Conservation (phyloP, 1,140 invertebrate species). For the Drosophila ironensis region DNA sequence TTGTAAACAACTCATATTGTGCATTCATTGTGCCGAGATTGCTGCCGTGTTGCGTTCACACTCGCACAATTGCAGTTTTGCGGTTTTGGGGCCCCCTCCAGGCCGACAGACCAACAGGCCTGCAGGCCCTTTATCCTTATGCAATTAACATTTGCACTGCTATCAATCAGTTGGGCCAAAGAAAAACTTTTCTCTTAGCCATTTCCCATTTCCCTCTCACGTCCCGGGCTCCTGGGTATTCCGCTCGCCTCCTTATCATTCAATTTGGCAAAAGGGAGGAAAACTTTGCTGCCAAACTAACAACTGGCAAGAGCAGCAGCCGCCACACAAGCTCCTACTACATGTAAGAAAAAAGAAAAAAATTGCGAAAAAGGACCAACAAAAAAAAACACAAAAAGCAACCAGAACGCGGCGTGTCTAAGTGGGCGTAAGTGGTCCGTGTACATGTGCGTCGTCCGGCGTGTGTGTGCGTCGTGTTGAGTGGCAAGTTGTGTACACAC, state of each 20-base stretch:
- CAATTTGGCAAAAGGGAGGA: conserved; percentile 59
- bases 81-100: conserved; percentile 32
- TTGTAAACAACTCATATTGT: conserved; percentile 66
- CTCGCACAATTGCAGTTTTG: conserved; percentile 68
- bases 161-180: conserved; percentile 66
- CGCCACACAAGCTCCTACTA: conserved; percentile 8
- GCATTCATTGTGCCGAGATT: conserved; percentile 59
- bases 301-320: conserved; percentile 41
- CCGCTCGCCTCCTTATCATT: conserved; percentile 59
- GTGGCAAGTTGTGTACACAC: conserved; percentile 70
- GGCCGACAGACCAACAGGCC: not conserved
- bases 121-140: too few relatives aligned
- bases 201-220: conserved; percentile 11
- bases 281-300: conserved; percentile 72
- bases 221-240: not conserved
- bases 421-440: conserved; percentile 57
- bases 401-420: conserved; percentile 54
- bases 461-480: conserved; percentile 37
- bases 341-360: not conserved
- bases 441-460: conserved; percentile 22
- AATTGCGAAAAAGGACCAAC: not conserved
- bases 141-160: conserved; percentile 76
- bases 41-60: conserved; percentile 32
- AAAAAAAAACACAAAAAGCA: conserved; percentile 28
- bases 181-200: conserved; percentile 57